These are phyloP conservation scores for Falco concolor DNA, from an alignment of 2,797 vertebrate genomes.

Conservation along the genomic window DNA sequence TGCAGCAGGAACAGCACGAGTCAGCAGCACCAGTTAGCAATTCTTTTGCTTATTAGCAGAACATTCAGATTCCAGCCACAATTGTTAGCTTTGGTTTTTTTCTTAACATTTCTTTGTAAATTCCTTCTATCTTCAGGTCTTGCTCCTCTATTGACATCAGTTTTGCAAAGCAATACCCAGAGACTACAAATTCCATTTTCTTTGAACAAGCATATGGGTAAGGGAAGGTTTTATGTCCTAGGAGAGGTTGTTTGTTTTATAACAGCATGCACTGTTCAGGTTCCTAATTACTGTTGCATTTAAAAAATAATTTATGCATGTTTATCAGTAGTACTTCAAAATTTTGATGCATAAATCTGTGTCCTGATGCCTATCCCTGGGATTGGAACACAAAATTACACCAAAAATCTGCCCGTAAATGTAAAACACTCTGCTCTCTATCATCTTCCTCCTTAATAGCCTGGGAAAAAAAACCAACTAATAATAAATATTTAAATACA, in stretches of 20 bases:
- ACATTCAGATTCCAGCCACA: background rate
- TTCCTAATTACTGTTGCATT: background rate
- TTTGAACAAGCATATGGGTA: background rate
- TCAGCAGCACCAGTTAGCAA: slow-evolving; percentile 6
- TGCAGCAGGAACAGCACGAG: slow-evolving; percentile 11
- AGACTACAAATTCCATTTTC: background rate
- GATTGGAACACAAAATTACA: background rate
- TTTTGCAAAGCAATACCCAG: background rate
- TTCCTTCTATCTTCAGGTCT: background rate
- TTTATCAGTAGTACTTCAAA: background rate
- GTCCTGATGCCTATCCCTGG: background rate
- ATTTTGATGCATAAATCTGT: background rate
- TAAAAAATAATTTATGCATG: background rate
- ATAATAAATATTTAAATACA: background rate
- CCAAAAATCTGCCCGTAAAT: background rate
- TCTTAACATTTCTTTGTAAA: background rate
- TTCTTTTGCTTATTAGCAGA: background rate
- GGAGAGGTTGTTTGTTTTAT: background rate
- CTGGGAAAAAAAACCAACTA: background rate
- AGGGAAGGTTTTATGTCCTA: background rate
- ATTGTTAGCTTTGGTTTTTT: background rate
- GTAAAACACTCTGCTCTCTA: background rate
- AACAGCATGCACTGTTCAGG: background rate
- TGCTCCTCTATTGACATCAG: background rate
- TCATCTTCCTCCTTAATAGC: background rate